Base-by-base conservation (phyloP, 1,140 invertebrate species). In the Adoxophyes honmai region DNA sequence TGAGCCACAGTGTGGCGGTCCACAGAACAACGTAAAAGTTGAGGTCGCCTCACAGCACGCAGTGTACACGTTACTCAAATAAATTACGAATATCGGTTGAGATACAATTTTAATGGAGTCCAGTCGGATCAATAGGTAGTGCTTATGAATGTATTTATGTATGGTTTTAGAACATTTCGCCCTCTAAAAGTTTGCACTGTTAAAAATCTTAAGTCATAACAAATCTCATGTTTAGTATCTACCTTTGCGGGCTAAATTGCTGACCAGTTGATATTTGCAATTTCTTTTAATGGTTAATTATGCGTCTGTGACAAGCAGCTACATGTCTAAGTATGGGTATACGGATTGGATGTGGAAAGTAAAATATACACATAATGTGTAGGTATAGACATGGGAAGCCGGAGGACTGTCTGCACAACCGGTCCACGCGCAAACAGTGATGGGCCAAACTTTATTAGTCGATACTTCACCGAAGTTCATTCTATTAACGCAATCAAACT, bases 371-470 rank as follows among this genome's bases (percentile, higher is more conserved):
- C 10, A 21, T 44, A 18, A 18, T 44, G 21, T 16, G 42, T 48
- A 48, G 18, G 5, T 48, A 48, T 48, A 48, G 42, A 9, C 7
- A 48, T 5, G 70, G 59, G 62, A 54, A 34, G 63, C 39, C 66
- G 42, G 59, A 68, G 59, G 60, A 59, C 64, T 59, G 72, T 75
- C 71, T 75, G 64, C 69, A 67, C 70, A 77, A 84, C 81, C 78
- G 81, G 81, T 84, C 74, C 35, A 42, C n/a, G 39, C 18, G 18
- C 56, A 59, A 66, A 69, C 42, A 48, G 42, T 28, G 18, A 68
- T 59, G 59, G 21, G 76, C 80, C 77, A 76, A 74, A 68, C 70
- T 69, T 62, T 68, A 73, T 81, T 80, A 76, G 67, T 73, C 73
- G 73, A 80, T 76, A 78, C 68, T 28, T 28, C 6, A 28, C 21